Evolutionary conservation across 2,113 vertebrate species (phyloP).

Genomic region (Emydocephalus ijimae): DNA sequence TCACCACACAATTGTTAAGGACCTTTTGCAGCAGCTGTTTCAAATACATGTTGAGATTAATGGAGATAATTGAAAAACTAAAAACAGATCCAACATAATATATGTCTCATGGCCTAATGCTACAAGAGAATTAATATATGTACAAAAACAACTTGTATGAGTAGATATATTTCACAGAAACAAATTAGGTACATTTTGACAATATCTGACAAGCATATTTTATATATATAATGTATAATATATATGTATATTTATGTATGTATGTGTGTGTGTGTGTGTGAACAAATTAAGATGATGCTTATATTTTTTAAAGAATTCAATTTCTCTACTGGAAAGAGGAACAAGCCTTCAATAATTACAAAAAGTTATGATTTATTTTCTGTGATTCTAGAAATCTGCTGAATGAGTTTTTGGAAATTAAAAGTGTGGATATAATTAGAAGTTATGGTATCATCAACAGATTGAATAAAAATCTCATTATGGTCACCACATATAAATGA

Average conservation of each 20-base stretch:
- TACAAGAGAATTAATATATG: slow-evolving; percentile 37
- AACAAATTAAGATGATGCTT: background rate
- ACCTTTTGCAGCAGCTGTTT: slow-evolving; percentile 65
- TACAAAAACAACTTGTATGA: slow-evolving; percentile 30
- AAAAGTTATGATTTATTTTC: background rate
- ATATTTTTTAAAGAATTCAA: background rate
- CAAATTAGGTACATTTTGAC: slow-evolving; percentile 25
- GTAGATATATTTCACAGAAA: slow-evolving; percentile 12
- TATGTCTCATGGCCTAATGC: slow-evolving; percentile 31
- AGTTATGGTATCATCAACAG: background rate
- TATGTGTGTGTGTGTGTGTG: too few species aligned
- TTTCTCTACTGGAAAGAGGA: background rate
- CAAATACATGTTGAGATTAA: slow-evolving; percentile 66
- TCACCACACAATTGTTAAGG: slow-evolving; percentile 54
- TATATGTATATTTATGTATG: too few species aligned
- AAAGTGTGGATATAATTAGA: slow-evolving; percentile 1
- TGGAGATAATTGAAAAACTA: slow-evolving; percentile 62
- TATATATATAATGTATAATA: slow-evolving; percentile 19
- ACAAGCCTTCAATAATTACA: background rate
- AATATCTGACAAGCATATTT: background rate
- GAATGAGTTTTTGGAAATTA: background rate
- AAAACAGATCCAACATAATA: slow-evolving; percentile 63
- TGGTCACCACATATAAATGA: background rate
- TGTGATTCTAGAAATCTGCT: background rate
- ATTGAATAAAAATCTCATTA: background rate